Conservation (phyloP, 2,888 invertebrate genomes). For the Platycheirus rosarum region DNA sequence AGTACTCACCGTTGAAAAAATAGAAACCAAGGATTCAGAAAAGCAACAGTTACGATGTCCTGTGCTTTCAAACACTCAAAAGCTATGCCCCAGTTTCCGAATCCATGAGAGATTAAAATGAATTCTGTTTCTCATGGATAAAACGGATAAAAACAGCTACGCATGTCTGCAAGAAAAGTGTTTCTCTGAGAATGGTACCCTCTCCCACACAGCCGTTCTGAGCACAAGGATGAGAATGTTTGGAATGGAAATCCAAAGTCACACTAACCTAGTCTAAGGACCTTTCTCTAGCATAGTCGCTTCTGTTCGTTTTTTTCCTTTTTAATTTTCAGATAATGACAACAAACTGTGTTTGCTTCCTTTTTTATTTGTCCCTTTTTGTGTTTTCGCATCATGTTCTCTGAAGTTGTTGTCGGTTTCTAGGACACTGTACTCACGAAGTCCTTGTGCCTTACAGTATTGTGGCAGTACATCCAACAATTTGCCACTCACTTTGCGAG, state of each 20-base stretch:
- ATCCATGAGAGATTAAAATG: constrained; percentile 34
- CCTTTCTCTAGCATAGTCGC: constrained; percentile 30
- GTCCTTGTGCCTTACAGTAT: constrained; percentile 58
- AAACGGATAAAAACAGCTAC: constrained; percentile 51
- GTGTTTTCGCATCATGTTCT: constrained; percentile 50
- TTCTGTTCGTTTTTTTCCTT: constrained; percentile 58
- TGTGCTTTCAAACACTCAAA: constrained; percentile 57
- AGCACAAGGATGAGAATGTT: constrained; percentile 23
- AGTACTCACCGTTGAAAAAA: constrained; percentile 7
- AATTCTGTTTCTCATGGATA: constrained; percentile 27
- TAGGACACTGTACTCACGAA: constrained; percentile 67
- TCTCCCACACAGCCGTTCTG: no score
- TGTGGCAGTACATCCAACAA: constrained; percentile 70
- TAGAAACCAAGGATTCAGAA: not conserved
- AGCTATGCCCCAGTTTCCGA: constrained; percentile 55
- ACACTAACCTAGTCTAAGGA: constrained; percentile 68
- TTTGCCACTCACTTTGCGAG: constrained; percentile 72
- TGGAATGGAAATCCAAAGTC: constrained; percentile 28
- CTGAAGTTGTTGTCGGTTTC: constrained; percentile 63
- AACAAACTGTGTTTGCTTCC: constrained; percentile 60
- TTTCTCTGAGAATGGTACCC: no score
- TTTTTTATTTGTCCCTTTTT: constrained; percentile 40
- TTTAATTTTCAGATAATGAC: constrained; percentile 54
- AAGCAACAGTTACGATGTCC: constrained; percentile 66
- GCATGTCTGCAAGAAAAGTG: constrained; percentile 32